Conservation (phyloP, 1,140 invertebrate genomes). For the Trissolcus basalis region DNA sequence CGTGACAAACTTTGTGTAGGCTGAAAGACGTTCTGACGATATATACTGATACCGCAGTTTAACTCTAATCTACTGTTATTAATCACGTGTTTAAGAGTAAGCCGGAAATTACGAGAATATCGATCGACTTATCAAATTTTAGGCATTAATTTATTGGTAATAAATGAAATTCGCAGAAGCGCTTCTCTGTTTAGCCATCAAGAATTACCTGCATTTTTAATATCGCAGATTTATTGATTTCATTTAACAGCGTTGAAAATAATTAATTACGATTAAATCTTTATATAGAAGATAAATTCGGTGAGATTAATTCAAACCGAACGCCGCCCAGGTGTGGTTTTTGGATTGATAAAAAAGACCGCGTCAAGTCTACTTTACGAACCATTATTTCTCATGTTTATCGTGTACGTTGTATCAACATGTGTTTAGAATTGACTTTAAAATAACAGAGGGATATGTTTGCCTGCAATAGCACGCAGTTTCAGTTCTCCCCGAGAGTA, state of each 20-base stretch:
- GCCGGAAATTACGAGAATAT: conserved; percentile 42
- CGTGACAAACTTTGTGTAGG: no score
- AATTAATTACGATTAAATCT: no score
- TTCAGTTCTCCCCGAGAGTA: not conserved
- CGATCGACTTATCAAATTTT: conserved; percentile 34
- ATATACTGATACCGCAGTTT: conserved; percentile 52
- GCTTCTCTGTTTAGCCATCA: not conserved
- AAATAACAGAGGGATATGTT: conserved; percentile 11
- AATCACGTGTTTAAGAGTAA: conserved; percentile 43
- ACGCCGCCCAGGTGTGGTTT: no score
- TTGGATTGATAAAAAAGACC: no score
- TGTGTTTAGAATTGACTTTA: conserved; percentile 15
- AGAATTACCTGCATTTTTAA: no score
- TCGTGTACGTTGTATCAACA: conserved; percentile 8
- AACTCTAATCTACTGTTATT: conserved; percentile 48
- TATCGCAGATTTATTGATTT: no score
- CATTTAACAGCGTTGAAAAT: no score
- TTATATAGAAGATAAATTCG: no score
- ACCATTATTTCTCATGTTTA: conserved; percentile 13
- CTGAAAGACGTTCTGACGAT: conserved; percentile 27
- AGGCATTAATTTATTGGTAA: conserved; percentile 15
- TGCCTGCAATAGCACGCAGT: conserved; percentile 1
- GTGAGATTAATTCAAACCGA: not conserved
- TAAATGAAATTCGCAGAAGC: not conserved
- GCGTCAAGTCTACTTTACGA: conserved; percentile 2